Conservation (phyloP, 2,797 vertebrate species). For the Mycteria americana region DNA sequence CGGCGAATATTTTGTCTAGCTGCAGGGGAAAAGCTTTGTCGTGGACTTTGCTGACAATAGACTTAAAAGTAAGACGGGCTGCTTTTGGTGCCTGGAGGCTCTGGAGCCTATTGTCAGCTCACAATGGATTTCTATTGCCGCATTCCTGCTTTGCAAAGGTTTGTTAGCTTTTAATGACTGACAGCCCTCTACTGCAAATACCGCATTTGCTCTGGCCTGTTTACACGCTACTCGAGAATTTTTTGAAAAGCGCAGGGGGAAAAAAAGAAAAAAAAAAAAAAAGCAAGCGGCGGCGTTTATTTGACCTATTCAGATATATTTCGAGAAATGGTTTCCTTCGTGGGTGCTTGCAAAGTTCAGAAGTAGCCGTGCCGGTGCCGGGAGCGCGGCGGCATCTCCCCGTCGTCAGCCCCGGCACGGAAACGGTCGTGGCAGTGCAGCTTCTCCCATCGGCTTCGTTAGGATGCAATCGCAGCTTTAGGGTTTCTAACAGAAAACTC, state of each 20-base stretch:
- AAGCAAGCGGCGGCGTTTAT: constrained; percentile 7
- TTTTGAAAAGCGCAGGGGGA: background rate
- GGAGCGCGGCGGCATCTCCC: background rate
- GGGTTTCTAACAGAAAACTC: background rate
- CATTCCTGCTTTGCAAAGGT: constrained; percentile 77
- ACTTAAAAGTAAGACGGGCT: constrained; percentile 76
- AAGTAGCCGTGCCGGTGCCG: background rate
- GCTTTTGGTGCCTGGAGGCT: constrained; percentile 72
- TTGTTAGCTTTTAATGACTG: constrained; percentile 76
- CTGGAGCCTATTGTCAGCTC: constrained; percentile 69
- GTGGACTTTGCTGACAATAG: constrained; percentile 75
- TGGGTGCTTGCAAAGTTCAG: background rate
- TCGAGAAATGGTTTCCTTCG: constrained; percentile 16
- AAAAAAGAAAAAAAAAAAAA: background rate
- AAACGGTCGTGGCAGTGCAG: background rate
- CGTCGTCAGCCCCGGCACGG: background rate
- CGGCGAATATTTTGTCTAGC: constrained; percentile 76
- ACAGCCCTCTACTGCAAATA: constrained; percentile 63
- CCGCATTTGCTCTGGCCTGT: constrained; percentile 60
- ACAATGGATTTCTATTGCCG: constrained; percentile 68
- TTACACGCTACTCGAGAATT: constrained; percentile 59
- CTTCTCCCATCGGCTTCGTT: background rate
- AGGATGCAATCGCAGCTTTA: background rate
- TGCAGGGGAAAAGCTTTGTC: constrained; percentile 74
- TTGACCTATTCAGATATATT: constrained; percentile 38